Evolutionary conservation across 2,797 vertebrate species (phyloP), one percentile per base, ranked within the genome.

Genomic region (Bradypodion ventrale): DNA sequence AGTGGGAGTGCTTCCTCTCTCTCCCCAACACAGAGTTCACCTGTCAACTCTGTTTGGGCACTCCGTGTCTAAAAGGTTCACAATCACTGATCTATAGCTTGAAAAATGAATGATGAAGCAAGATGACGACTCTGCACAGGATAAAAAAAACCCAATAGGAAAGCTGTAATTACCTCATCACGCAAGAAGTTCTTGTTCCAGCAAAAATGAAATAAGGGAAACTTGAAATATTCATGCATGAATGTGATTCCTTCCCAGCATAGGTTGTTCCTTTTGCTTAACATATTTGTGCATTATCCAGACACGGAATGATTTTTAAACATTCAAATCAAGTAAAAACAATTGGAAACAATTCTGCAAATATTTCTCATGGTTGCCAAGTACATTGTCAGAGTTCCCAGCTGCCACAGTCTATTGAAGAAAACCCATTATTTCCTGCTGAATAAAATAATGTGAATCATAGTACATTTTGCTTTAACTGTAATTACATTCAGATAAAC

Each of bases 61-160:
- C n/a, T n/a, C n/a, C n/a, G n/a, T n/a, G n/a, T n/a, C n/a, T n/a
- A n/a, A n/a, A n/a, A n/a, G n/a, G n/a, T n/a, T n/a, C n/a, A n/a
- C n/a, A n/a, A n/a, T n/a, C n/a, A n/a, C n/a, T n/a, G n/a, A n/a
- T n/a, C n/a, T 77, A 40, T 85, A 84, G 35, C 86, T 92, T 16
- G 7, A 80, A 89, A n/a, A 87, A 89, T 60, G 65, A 83, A 86
- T 91, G 83, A 29, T 80, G 91, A 86, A 86, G 66, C 80, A 40
- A 82, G 75, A 92, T 89, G 88, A 93, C 90, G 92, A 93, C 92
- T 92, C 89, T 89, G 92, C 89, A 88, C 52, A 75, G 21, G 27
- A 44, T 78, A 6, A 44, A 74, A 83, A 73, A 75, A 49, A 49
- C 13, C 37, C 66, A 77, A 70, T 52, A 56, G 52, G 52, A 56